Percentiles rank a stretch among this genome's conserved stretches.
Conservation (phyloP, 2,113 vertebrate species). For the Scomber colias region DNA sequence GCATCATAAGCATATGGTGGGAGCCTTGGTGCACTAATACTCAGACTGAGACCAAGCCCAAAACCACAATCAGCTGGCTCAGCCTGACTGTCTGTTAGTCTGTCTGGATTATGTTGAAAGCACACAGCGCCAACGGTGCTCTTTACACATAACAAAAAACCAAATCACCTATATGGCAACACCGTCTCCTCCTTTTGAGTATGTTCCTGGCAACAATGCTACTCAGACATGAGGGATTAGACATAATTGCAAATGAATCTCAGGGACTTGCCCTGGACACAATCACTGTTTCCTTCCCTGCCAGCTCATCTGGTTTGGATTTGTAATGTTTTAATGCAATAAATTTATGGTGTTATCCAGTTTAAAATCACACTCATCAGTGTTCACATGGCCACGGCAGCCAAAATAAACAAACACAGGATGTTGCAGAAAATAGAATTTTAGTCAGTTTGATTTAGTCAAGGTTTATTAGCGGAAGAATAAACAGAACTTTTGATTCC, state of each 20-base stretch:
- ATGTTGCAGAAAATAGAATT: slow-evolving; percentile 61
- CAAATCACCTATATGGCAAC: slow-evolving; percentile 38
- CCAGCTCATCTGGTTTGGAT: slow-evolving; percentile 63
- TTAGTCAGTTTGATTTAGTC: slow-evolving; percentile 35
- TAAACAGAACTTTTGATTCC: slow-evolving; percentile 39
- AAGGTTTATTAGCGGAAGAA: slow-evolving; percentile 36
- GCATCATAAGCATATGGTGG: slow-evolving; percentile 48
- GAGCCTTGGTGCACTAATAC: slow-evolving; percentile 48
- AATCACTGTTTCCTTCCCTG: slow-evolving; percentile 42
- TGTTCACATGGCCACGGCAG: slow-evolving; percentile 56
- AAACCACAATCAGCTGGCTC: slow-evolving; percentile 73
- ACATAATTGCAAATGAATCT: slow-evolving; percentile 60
- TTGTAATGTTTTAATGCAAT: slow-evolving; percentile 68
- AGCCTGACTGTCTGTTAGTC: slow-evolving; percentile 50
- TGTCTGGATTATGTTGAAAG: slow-evolving; percentile 47
- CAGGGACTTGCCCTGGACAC: slow-evolving; percentile 47
- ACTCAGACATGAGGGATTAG: slow-evolving; percentile 64
- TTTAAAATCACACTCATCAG: slow-evolving; percentile 64
- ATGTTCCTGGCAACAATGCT: slow-evolving; percentile 33
- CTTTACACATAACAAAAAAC: slow-evolving; percentile 35
- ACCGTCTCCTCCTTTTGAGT: slow-evolving; percentile 25
- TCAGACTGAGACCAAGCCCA: slow-evolving; percentile 36
- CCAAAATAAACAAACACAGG: slow-evolving; percentile 81
- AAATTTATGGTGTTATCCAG: slow-evolving; percentile 56
- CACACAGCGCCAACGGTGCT: slow-evolving; percentile 26